Evolutionary conservation across 2,113 vertebrate species (phyloP).

Genomic region (Tympanuchus pallidicinctus): DNA sequence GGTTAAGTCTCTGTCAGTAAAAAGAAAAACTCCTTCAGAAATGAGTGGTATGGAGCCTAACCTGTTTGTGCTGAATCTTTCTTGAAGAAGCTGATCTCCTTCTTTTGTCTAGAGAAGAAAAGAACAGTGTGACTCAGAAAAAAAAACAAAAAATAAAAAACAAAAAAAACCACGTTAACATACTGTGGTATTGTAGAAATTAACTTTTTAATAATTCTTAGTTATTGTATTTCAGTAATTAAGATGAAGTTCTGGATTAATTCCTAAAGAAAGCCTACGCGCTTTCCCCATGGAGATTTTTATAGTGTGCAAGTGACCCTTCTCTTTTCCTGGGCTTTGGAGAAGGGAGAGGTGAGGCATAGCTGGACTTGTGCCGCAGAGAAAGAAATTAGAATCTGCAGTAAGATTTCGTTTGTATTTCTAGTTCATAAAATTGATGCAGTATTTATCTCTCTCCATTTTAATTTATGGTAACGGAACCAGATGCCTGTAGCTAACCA

Average conservation of each 20-base stretch:
- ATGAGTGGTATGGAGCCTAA: background rate
- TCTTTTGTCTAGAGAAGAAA: background rate
- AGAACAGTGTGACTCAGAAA: background rate
- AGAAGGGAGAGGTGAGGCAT: background rate
- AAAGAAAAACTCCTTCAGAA: background rate
- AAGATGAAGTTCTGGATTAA: background rate
- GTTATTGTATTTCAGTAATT: background rate
- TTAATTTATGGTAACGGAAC: slow-evolving; percentile 12
- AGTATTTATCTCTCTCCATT: slow-evolving; percentile 29
- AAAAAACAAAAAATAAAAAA: too few species aligned
- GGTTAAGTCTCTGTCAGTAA: background rate
- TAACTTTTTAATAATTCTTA: background rate
- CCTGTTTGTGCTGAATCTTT: background rate
- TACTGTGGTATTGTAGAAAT: too few species aligned
- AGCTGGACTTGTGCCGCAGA: background rate
- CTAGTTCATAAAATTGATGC: slow-evolving; percentile 1
- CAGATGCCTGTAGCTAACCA: background rate
- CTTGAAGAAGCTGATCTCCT: background rate
- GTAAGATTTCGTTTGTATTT: background rate
- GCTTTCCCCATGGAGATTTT: background rate
- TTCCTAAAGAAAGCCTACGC: background rate
- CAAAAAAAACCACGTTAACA: too few species aligned
- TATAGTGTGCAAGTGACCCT: background rate
- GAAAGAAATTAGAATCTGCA: background rate
- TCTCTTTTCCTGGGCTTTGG: background rate